Evolutionary conservation across 2,888 invertebrate genomes (phyloP).

Genomic region (Bombylius major): DNA sequence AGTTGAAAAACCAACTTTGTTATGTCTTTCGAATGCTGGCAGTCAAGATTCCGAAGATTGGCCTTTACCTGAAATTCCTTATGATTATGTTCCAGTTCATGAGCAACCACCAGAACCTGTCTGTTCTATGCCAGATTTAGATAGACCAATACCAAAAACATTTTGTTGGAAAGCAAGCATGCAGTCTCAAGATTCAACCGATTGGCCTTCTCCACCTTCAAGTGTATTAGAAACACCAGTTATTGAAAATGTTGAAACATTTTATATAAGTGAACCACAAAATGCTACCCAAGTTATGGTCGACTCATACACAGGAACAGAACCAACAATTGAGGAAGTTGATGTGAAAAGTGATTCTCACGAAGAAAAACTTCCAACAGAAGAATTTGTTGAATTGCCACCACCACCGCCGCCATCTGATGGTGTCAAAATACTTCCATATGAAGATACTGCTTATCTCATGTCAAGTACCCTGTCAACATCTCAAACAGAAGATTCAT

Average conservation of each 20-base stretch:
- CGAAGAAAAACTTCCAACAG: slow-evolving; percentile 32
- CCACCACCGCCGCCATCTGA: slow-evolving; percentile 17
- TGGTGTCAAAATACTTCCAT: slow-evolving; percentile 31
- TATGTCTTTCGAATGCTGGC: slow-evolving; percentile 40
- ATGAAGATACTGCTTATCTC: slow-evolving; percentile 33
- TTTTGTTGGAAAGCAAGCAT: slow-evolving; percentile 23
- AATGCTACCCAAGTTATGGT: slow-evolving; percentile 65
- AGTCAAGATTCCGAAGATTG: slow-evolving; percentile 66
- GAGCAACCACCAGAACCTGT: slow-evolving; percentile 19
- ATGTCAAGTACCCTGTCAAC: slow-evolving; percentile 31
- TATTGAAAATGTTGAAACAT: slow-evolving; percentile 66
- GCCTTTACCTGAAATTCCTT: slow-evolving; percentile 60
- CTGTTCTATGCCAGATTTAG: slow-evolving; percentile 31
- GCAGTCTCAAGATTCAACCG: slow-evolving; percentile 57
- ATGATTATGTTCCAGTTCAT: slow-evolving; percentile 34
- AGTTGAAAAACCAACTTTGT: slow-evolving; percentile 27
- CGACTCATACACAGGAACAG: slow-evolving; percentile 53
- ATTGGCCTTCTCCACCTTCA: slow-evolving; percentile 72
- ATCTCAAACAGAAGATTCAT: slow-evolving; percentile 21
- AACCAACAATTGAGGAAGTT: slow-evolving; percentile 45
- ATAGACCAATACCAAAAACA: slow-evolving; percentile 33
- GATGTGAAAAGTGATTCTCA: slow-evolving; percentile 46
- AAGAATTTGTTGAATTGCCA: slow-evolving; percentile 29
- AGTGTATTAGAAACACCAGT: slow-evolving; percentile 56
- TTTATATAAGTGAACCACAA: slow-evolving; percentile 64